Base-by-base conservation (phyloP, 2,113 vertebrate species). In the Falco punctatus region DNA sequence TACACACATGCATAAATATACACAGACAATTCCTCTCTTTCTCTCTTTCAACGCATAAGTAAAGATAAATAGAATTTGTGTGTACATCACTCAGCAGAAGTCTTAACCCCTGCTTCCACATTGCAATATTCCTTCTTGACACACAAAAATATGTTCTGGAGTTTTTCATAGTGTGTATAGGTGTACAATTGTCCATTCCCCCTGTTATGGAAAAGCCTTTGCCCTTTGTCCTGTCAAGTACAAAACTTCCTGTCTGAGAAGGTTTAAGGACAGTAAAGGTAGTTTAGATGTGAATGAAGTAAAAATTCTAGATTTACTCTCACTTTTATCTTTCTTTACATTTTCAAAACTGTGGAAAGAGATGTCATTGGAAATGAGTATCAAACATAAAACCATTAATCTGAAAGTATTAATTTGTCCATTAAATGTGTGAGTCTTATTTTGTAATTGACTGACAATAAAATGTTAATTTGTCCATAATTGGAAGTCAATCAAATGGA, bases 21-120 rank as follows among this genome's bases (percentile, higher is more conserved):
- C 1, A 14, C 4, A 10, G 16, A 40, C 3, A 6, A 27, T 1
- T 46, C 0, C 15, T 12, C 23, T 61, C n/a, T 24, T 22, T 12
- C 23, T 61, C n/a, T 24, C 26, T 82, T 14, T 62, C 11, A 49
- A 28, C 12, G 9, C 0, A 4, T 55, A 40, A 51, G 87, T 67
- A 83, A 87, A 80, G 20, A 54, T 26, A 32, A 5, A 19, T 51
- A 32, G 33, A 54, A 51, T 54, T 65, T 91, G 6, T 4, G 38
- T 5, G 15, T 18, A 11, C 10, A 15, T 61, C 42, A 58, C 21
- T 28, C 58, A 57, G 46, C 0, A 1, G 2, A 16, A 42, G 26
- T 14, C 7, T 81, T 90, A 57, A 51, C 4, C 5, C 4, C 13
- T 30, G 19, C 3, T 89, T 94, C 32, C 21, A 64, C 24, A 28